phyloP scores from a whole-genome alignment of 2,888 invertebrate genomes.

The Stenotaenia linearis region DNA sequence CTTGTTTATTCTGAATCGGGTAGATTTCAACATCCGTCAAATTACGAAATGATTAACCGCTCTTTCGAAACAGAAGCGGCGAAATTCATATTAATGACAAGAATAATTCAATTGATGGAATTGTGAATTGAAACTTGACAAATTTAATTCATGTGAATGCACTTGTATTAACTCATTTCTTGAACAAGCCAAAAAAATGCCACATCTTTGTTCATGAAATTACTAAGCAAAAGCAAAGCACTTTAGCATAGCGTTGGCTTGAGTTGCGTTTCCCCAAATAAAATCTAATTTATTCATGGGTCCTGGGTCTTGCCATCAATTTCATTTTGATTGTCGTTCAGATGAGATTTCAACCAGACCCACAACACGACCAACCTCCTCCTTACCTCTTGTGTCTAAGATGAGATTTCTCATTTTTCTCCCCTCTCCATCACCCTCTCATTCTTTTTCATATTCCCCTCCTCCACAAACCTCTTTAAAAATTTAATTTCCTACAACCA shows the following conservation, averaged over 20 bases:
- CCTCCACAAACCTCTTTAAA: background rate
- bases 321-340: constrained; percentile 13
- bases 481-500: background rate
- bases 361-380: constrained; percentile 20
- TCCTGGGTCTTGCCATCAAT: constrained; percentile 12
- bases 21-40: too few relatives aligned
- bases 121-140: too few relatives aligned
- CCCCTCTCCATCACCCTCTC: background rate
- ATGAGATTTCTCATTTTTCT: constrained; percentile 15
- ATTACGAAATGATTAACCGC: too few relatives aligned
- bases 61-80: too few relatives aligned
- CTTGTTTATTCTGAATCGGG: too few relatives aligned
- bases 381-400: constrained; percentile 15
- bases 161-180: background rate
- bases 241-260: background rate
- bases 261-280: background rate
- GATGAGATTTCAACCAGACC: constrained; percentile 21
- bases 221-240: constrained; percentile 3
- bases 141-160: background rate
- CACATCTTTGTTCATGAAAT: background rate
- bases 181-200: background rate
- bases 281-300: constrained; percentile 19
- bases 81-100: too few relatives aligned
- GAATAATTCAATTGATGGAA: too few relatives aligned
- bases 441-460: constrained; percentile 1